phyloP scores from a whole-genome alignment of 1,140 invertebrate genomes.

The Aphelinus atriplicis region DNA sequence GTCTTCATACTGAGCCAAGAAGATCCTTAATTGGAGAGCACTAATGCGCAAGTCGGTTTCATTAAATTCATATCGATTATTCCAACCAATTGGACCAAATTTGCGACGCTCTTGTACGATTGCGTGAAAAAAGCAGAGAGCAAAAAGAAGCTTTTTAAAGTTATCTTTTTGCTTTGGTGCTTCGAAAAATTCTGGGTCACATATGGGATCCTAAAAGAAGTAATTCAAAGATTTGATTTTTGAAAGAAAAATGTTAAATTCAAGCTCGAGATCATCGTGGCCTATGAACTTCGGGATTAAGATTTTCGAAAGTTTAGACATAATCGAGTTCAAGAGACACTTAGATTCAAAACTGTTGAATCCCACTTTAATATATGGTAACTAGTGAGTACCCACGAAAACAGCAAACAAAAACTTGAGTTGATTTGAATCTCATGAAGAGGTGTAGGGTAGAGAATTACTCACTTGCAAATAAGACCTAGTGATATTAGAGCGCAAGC shows the following conservation, averaged over 20 bases:
- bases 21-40: conserved; percentile 88
- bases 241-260: no score
- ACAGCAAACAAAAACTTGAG: conserved; percentile 22
- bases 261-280: no score
- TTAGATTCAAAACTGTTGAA: no score
- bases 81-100: conserved; percentile 95
- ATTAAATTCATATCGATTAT: conserved; percentile 95
- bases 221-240: no score
- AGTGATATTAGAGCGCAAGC: conserved; percentile 76
- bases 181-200: conserved; percentile 88
- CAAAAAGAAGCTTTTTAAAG: conserved; percentile 89
- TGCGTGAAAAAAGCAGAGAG: conserved; percentile 94
- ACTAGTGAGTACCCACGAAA: no score
- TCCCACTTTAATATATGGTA: no score
- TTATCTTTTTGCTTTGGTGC: conserved; percentile 76
- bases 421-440: background rate
- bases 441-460: background rate
- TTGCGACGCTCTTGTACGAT: conserved; percentile 90
- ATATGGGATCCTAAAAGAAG: conserved; percentile 78
- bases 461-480: conserved; percentile 75
- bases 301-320: no score
- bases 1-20: conserved; percentile 88
- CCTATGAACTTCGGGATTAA: no score
- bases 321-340: no score
- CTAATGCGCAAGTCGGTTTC: conserved; percentile 93